These are phyloP conservation scores for Drosophila fulvimacula DNA, from an alignment of 2,888 invertebrate species.

Conservation along the genomic window DNA sequence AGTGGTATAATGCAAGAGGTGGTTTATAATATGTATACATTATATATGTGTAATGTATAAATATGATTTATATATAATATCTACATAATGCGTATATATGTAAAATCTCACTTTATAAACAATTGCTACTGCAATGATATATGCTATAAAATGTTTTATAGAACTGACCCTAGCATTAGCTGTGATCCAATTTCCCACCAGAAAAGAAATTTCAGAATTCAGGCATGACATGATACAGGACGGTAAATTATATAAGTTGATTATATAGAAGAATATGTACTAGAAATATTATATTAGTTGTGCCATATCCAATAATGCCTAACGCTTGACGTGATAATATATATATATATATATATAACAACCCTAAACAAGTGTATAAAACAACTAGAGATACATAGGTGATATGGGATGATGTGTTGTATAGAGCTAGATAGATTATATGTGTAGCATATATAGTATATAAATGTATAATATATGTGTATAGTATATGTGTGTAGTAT, in stretches of 20 bases:
- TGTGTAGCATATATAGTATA: neutral
- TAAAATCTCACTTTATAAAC: neutral
- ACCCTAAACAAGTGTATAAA: neutral
- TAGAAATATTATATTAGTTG: neutral
- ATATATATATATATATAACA: too few relatives aligned
- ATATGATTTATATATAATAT: too few relatives aligned
- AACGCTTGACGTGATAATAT: neutral
- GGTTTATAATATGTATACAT: too few relatives aligned
- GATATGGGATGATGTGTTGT: conserved; percentile 8
- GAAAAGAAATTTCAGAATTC: neutral
- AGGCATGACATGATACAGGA: neutral
- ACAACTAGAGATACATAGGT: neutral
- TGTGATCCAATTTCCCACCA: neutral
- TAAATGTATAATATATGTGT: conserved; percentile 2
- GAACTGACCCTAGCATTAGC: too few relatives aligned
- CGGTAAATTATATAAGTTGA: neutral
- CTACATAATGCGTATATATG: neutral
- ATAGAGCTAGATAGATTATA: conserved; percentile 17
- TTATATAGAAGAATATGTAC: neutral
- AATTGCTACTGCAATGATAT: neutral
- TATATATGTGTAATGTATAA: too few relatives aligned
- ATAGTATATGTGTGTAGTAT: neutral
- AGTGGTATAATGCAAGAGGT: too few relatives aligned
- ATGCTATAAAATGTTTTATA: neutral
- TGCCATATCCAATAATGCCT: neutral